Percentiles rank a stretch among this genome's conserved stretches.
These are phyloP conservation scores for Maniola jurtina DNA, from an alignment of 1,140 invertebrate species.

Conservation along the genomic window DNA sequence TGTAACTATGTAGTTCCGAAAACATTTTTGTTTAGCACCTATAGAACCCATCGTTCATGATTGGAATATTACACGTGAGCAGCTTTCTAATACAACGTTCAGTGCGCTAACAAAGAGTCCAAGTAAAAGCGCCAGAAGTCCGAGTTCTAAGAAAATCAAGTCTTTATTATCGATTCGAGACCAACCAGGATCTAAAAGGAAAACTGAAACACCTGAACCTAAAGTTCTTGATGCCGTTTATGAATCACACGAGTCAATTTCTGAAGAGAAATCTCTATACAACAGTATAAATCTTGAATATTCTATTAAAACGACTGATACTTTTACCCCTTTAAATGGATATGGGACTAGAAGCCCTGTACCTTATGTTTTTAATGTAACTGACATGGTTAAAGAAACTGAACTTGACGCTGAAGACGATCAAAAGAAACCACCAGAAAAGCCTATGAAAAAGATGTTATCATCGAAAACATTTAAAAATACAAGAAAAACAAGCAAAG, in stretches of 20 bases:
- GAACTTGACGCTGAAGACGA: conserved; percentile 41
- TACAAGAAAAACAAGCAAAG: conserved; percentile 49
- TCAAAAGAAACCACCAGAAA: conserved; percentile 45
- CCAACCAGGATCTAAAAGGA: conserved; percentile 25
- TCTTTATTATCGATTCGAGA: conserved; percentile 43
- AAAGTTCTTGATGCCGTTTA: conserved; percentile 21
- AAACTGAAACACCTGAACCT: conserved; percentile 22
- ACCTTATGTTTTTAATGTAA: conserved; percentile 51
- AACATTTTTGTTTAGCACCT: conserved; percentile 26
- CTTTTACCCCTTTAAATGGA: conserved; percentile 26
- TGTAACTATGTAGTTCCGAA: not conserved
- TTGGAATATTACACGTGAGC: conserved; percentile 53
- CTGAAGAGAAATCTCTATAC: conserved; percentile 45
- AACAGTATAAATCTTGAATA: conserved; percentile 42
- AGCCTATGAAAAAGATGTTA: conserved; percentile 43
- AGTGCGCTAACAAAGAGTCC: conserved; percentile 32
- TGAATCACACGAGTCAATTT: conserved; percentile 38
- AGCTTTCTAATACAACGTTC: conserved; percentile 17
- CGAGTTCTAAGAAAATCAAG: conserved; percentile 45
- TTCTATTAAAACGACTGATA: conserved; percentile 43
- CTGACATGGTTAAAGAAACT: conserved; percentile 50
- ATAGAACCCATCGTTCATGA: conserved; percentile 36
- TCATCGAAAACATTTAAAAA: conserved; percentile 46
- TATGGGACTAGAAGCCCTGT: conserved; percentile 14
- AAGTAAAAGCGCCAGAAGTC: conserved; percentile 40